Conservation (phyloP, 1,140 invertebrate species). For the Apis cerana region DNA sequence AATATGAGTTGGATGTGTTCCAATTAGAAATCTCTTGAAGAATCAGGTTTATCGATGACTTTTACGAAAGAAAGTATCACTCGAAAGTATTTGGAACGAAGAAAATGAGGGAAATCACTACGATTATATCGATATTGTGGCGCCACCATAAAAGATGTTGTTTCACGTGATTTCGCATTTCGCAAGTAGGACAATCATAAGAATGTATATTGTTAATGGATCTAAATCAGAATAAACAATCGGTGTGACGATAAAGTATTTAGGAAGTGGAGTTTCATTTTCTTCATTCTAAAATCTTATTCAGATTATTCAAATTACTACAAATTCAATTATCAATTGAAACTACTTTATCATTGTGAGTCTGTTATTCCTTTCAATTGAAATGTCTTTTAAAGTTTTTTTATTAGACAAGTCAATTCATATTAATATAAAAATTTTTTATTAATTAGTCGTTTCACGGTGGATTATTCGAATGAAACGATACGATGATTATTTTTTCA, state of each 20-base stretch:
- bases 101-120: conserved; percentile 24
- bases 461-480: too few relatives aligned
- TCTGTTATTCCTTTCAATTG: too few relatives aligned
- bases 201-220: conserved; percentile 4
- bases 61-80: conserved; percentile 32
- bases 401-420: too few relatives aligned
- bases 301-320: too few relatives aligned
- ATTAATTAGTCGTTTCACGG: too few relatives aligned
- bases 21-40: not conserved
- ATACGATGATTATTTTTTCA: too few relatives aligned
- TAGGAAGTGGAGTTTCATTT: not conserved
- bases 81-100: conserved; percentile 29
- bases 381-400: too few relatives aligned
- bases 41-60: not conserved
- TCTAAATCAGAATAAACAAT: not conserved
- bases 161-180: conserved; percentile 29
- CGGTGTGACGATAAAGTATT: conserved; percentile 14
- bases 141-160: conserved; percentile 19
- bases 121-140: not conserved
- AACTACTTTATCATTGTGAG: too few relatives aligned
- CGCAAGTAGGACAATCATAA: conserved; percentile 21
- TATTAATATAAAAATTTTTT: too few relatives aligned
- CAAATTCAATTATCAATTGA: too few relatives aligned
- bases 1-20: not conserved
- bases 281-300: too few relatives aligned